phyloP scores from a whole-genome alignment of 1,140 invertebrate genomes.

The Drosophila pseudoananassae region DNA sequence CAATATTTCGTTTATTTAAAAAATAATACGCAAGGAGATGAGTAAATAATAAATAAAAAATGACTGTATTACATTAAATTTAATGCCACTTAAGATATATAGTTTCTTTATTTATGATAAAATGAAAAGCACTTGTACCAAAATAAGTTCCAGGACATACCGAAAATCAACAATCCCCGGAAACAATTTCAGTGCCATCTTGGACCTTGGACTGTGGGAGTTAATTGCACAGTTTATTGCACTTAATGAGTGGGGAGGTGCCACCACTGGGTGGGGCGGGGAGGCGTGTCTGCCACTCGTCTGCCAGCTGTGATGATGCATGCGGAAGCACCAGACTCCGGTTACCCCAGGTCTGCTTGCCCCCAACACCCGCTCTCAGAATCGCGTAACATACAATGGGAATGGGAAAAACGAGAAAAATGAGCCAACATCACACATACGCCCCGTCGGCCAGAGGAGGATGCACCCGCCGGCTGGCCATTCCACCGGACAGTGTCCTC shows the following conservation, averaged over 20 bases:
- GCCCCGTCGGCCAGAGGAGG: constrained; percentile 42
- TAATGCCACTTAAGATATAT: background rate
- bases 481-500: constrained; percentile 61
- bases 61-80: too few species aligned
- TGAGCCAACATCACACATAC: constrained; percentile 55
- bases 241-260: constrained; percentile 66
- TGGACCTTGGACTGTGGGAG: constrained; percentile 37
- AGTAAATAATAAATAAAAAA: too few species aligned
- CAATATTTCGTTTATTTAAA: too few species aligned
- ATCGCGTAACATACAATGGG: constrained; percentile 58
- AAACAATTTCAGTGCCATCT: constrained; percentile 6
- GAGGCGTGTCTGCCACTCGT: constrained; percentile 58
- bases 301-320: constrained; percentile 72
- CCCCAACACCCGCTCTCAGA: background rate
- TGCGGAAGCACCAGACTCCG: constrained; percentile 59
- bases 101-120: background rate
- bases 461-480: constrained; percentile 44
- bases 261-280: constrained; percentile 1
- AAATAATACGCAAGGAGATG: too few species aligned
- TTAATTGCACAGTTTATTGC: constrained; percentile 76
- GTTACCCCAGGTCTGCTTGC: constrained; percentile 7
- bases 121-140: too few species aligned
- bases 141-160: background rate
- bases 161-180: background rate
- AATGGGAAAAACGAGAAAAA: constrained; percentile 42